Evolutionary conservation across 2,113 vertebrate species (phyloP).

Genomic region (Alces alces): DNA sequence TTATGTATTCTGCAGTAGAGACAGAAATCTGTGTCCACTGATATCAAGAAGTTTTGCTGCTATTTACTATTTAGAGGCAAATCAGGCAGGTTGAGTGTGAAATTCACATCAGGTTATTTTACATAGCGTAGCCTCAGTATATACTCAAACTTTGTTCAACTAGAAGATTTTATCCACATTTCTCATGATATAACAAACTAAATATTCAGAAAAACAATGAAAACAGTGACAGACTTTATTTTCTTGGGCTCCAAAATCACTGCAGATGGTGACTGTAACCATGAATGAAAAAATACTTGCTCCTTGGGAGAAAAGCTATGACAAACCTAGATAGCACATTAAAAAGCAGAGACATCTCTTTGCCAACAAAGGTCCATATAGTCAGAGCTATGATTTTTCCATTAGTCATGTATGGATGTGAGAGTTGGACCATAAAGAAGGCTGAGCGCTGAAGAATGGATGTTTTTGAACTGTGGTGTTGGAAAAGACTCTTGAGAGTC

Average conservation of each 20-base stretch:
- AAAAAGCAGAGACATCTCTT: not conserved
- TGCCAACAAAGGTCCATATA: not conserved
- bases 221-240: not conserved
- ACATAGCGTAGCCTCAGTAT: not conserved
- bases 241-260: not conserved
- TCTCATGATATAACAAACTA: not conserved
- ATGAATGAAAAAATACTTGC: not conserved
- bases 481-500: not conserved
- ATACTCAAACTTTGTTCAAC: not conserved
- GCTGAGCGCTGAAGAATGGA: not conserved
- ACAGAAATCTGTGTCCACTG: slow-evolving; percentile 2
- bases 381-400: not conserved
- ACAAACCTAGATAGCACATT: not conserved
- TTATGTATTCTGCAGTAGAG: not conserved
- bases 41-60: not conserved
- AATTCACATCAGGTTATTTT: not conserved
- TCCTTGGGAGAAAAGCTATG: not conserved
- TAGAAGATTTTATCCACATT: not conserved
- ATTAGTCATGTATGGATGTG: not conserved
- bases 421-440: not conserved
- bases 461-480: not conserved
- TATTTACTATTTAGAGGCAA: not conserved
- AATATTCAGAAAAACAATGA: not conserved
- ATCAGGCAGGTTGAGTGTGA: not conserved
- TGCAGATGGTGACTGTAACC: not conserved